phyloP scores from a whole-genome alignment of 1,140 invertebrate genomes.

The Bombus turneri region DNA sequence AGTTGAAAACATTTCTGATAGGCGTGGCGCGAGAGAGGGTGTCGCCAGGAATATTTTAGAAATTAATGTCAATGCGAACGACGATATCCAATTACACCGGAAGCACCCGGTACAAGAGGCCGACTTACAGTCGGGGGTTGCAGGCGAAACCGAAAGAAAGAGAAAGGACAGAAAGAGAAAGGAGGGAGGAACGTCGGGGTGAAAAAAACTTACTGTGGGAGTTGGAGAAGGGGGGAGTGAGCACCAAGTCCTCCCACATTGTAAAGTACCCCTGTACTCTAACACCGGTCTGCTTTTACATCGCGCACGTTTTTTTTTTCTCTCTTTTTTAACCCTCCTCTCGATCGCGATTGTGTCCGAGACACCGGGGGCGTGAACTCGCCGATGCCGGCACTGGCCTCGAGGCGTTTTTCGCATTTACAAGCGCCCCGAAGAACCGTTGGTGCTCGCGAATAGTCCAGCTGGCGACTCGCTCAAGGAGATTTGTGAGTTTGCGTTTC shows the following conservation, averaged over 20 bases:
- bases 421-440: constrained; percentile 58
- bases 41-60: constrained; percentile 78
- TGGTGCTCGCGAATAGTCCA: constrained; percentile 45
- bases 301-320: constrained; percentile 56
- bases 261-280: constrained; percentile 60
- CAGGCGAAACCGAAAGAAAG: constrained; percentile 3
- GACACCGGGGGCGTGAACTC: constrained; percentile 68
- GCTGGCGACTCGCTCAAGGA: constrained; percentile 44
- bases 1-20: neutral
- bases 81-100: constrained; percentile 78
- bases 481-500: constrained; percentile 10
- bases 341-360: constrained; percentile 67
- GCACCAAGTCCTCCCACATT: constrained; percentile 73
- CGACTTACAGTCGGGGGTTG: constrained; percentile 56
- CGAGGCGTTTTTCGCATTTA: constrained; percentile 69
- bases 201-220: constrained; percentile 59
- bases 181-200: constrained; percentile 25
- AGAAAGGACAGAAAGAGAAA: constrained; percentile 42
- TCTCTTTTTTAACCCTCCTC: constrained; percentile 49
- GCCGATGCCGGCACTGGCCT: constrained; percentile 64
- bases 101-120: constrained; percentile 69
- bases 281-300: constrained; percentile 60
- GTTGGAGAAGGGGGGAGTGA: constrained; percentile 12
- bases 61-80: constrained; percentile 79
- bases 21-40: constrained; percentile 52